Conservation (phyloP, 2,888 invertebrate species). For the Rhagophthalmus giganteus region DNA sequence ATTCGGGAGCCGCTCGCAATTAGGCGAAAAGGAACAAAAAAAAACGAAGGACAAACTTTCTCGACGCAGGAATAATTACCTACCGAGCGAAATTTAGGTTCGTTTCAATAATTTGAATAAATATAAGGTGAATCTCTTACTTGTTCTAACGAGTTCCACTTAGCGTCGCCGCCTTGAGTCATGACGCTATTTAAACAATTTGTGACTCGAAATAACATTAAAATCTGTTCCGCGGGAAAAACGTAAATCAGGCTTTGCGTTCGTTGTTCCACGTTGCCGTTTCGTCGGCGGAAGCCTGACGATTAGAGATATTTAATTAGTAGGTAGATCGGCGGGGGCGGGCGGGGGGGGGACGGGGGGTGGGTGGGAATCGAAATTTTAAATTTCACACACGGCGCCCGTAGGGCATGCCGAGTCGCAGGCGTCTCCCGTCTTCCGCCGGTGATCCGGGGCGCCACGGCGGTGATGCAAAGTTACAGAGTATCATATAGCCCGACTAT, state of each 20-base stretch:
- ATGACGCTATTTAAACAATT: conserved; percentile 61
- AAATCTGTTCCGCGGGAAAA: conserved; percentile 58
- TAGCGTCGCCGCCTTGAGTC: conserved; percentile 58
- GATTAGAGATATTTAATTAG: conserved; percentile 16
- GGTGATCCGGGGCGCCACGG: conserved; percentile 12
- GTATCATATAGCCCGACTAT: conserved; percentile 39
- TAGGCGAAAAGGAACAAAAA: conserved; percentile 18
- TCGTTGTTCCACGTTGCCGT: conserved; percentile 29
- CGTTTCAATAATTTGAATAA: conserved; percentile 59
- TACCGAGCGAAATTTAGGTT: conserved; percentile 43
- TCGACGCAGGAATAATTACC: too few relatives aligned
- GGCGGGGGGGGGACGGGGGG: too few relatives aligned
- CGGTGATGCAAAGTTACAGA: conserved; percentile 33
- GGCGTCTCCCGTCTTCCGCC: too few relatives aligned
- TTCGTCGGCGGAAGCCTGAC: too few relatives aligned
- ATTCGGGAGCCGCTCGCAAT: too few relatives aligned
- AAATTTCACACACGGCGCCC: neutral
- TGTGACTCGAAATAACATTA: conserved; percentile 60
- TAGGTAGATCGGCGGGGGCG: too few relatives aligned
- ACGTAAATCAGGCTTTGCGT: conserved; percentile 59
- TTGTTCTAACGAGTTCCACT: conserved; percentile 57
- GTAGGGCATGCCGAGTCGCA: too few relatives aligned
- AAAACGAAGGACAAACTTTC: too few relatives aligned
- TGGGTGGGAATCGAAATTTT: conserved; percentile 4
- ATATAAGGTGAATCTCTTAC: conserved; percentile 55